A percentile compares a stretch with the other conserved stretches of the same genome.
Evolutionary conservation across 1,140 invertebrate species (phyloP).

Genomic region (Drosophila simulans): DNA sequence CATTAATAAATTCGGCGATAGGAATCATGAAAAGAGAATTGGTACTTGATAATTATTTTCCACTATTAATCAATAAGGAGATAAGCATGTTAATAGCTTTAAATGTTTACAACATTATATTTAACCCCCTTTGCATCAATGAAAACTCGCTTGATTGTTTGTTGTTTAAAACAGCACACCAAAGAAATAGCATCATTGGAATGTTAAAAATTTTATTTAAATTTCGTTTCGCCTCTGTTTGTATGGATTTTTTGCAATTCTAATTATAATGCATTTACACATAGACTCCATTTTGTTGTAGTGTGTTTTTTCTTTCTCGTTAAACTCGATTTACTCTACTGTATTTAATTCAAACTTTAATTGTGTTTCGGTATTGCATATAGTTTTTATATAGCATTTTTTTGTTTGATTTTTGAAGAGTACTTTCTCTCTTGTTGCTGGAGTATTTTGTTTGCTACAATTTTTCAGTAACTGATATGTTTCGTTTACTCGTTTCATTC

Average conservation of each 20-base stretch:
- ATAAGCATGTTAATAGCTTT: neutral
- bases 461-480: conserved; percentile 47
- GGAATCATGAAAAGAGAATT: neutral
- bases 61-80: neutral
- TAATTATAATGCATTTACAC: conserved; percentile 64
- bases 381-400: conserved; percentile 45
- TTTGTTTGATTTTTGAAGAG: conserved; percentile 81
- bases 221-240: conserved; percentile 36
- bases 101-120: too few relatives aligned
- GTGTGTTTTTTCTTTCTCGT: conserved; percentile 31
- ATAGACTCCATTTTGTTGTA: conserved; percentile 51
- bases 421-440: conserved; percentile 71
- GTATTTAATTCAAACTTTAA: conserved; percentile 35
- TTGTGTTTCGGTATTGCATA: conserved; percentile 26
- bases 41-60: neutral
- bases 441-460: conserved; percentile 58
- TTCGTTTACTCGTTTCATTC: conserved; percentile 37
- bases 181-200: conserved; percentile 82
- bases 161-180: conserved; percentile 82
- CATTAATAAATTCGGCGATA: neutral
- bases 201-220: conserved; percentile 84
- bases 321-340: conserved; percentile 31
- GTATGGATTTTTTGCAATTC: conserved; percentile 23
- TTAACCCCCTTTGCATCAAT: neutral
- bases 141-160: conserved; percentile 13